These are phyloP conservation scores for Synaphobranchus kaupii DNA, from an alignment of 2,797 vertebrate species.

Conservation along the genomic window DNA sequence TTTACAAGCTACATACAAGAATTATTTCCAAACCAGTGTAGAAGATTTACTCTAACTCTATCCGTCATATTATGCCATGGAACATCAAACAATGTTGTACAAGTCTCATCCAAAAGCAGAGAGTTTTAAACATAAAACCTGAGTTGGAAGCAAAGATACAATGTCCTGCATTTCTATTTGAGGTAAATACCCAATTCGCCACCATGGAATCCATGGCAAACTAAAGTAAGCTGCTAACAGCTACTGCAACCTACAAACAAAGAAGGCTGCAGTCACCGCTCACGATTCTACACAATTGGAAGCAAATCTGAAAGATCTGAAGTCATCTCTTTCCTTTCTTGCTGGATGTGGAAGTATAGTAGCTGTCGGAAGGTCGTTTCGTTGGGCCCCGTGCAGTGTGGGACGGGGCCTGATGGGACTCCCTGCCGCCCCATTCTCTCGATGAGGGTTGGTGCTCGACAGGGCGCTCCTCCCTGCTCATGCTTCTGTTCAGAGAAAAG, in stretches of 20 bases:
- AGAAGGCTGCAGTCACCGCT: background rate
- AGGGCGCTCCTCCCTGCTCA: background rate
- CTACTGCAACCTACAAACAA: background rate
- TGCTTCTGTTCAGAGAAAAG: background rate
- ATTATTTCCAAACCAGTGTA: background rate
- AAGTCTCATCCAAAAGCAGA: background rate
- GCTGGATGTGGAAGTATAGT: background rate
- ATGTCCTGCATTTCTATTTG: background rate
- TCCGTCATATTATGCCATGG: background rate
- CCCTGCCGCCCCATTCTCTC: background rate
- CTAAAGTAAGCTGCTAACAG: background rate
- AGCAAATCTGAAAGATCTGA: constrained; percentile 45
- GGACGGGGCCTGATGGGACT: background rate
- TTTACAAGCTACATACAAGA: background rate
- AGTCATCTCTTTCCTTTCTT: constrained; percentile 35
- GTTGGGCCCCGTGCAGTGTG: background rate
- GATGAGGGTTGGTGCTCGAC: background rate
- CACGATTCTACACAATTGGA: constrained; percentile 18
- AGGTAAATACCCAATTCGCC: background rate
- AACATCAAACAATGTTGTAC: background rate
- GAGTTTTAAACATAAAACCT: background rate
- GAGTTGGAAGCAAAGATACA: background rate
- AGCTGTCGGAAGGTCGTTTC: constrained; percentile 14
- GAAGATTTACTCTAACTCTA: background rate
- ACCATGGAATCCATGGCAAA: background rate